These are phyloP conservation scores for Herpetotheres cachinnans DNA, from an alignment of 2,113 vertebrate species.

Conservation along the genomic window DNA sequence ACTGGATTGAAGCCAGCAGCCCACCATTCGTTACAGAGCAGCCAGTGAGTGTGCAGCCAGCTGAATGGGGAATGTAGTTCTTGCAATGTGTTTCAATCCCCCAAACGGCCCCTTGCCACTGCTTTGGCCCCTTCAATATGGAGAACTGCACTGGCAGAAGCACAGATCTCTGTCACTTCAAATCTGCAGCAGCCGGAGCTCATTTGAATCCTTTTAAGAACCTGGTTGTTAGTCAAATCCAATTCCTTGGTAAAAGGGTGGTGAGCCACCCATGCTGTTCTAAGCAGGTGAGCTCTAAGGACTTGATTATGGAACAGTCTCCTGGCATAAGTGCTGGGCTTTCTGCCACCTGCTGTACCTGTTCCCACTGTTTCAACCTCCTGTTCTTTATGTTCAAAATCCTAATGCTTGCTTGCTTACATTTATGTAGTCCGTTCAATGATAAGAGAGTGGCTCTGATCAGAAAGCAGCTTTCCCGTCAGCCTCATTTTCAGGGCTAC, in stretches of 20 bases:
- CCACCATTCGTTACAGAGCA: background rate
- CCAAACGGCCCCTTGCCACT: background rate
- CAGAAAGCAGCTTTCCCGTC: background rate
- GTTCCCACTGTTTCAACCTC: constrained; percentile 10
- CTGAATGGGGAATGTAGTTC: background rate
- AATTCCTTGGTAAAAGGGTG: background rate
- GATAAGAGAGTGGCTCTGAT: background rate
- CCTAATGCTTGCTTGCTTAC: background rate
- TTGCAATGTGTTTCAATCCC: background rate
- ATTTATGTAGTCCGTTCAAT: background rate
- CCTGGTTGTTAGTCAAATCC: constrained; percentile 13
- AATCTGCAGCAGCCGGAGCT: background rate
- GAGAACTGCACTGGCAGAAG: background rate
- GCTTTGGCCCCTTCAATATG: background rate
- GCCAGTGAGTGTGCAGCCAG: background rate
- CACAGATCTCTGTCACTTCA: background rate
- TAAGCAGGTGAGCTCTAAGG: background rate
- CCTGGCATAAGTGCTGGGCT: background rate
- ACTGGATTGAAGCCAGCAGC: background rate
- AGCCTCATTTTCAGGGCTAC: background rate
- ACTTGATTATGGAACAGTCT: constrained; percentile 36
- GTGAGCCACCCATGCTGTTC: constrained; percentile 45
- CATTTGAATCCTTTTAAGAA: constrained; percentile 22
- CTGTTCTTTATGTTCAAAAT: background rate
- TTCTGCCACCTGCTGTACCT: constrained; percentile 28